Conservation (phyloP, 1,140 invertebrate species). For the Drosophila melanogaster region DNA sequence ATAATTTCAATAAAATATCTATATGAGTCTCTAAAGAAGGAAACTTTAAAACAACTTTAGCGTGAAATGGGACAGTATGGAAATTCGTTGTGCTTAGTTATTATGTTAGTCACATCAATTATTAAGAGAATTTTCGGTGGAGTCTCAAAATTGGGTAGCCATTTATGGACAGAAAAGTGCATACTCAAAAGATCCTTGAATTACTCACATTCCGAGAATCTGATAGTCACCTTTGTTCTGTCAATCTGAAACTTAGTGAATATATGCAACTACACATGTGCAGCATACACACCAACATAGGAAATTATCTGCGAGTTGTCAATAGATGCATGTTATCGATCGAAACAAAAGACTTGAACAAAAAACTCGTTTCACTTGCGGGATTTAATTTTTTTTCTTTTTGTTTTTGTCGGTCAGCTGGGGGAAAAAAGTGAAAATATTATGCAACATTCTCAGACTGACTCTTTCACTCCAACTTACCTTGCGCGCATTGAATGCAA, state of each 20-base stretch:
- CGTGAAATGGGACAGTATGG: too few species aligned
- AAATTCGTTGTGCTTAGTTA: not conserved
- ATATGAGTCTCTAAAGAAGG: too few species aligned
- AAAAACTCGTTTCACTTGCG: slow-evolving; percentile 52
- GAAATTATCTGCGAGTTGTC: slow-evolving; percentile 30
- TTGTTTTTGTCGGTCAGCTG: slow-evolving; percentile 1
- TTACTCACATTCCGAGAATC: slow-evolving; percentile 17
- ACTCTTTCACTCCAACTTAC: slow-evolving; percentile 20
- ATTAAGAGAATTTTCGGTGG: not conserved
- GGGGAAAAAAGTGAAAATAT: slow-evolving; percentile 57
- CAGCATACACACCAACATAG: slow-evolving; percentile 5
- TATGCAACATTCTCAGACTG: slow-evolving; percentile 43
- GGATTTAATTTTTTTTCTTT: slow-evolving; percentile 10
- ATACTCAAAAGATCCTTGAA: slow-evolving; percentile 18
- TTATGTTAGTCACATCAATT: not conserved
- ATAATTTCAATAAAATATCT: not conserved
- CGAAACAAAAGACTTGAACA: slow-evolving; percentile 60
- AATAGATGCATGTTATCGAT: slow-evolving; percentile 48
- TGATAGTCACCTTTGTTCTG: slow-evolving; percentile 48
- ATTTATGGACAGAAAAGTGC: not conserved
- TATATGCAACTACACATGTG: slow-evolving; percentile 5
- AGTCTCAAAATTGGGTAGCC: not conserved
- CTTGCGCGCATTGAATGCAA: slow-evolving; percentile 40
- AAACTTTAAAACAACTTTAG: too few species aligned
- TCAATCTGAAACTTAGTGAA: slow-evolving; percentile 21